These are phyloP conservation scores for Aurelia sp. DNA, from an alignment of 30 jellyfish, hydroid and myxozoan genomes.

Conservation along the genomic window DNA sequence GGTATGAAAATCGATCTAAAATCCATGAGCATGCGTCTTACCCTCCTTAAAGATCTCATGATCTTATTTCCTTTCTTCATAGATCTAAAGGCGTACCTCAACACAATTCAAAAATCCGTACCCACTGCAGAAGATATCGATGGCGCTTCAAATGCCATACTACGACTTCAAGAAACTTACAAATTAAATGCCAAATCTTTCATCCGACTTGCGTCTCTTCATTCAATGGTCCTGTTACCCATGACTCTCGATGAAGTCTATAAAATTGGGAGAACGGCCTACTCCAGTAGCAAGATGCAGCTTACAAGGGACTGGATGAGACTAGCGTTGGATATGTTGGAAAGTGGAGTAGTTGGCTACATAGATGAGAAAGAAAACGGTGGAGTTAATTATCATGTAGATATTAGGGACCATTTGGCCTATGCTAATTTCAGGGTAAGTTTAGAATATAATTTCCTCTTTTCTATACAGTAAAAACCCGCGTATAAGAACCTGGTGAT, in stretches of 20 bases:
- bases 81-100: constrained; percentile 22
- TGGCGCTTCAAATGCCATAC: constrained; percentile 86
- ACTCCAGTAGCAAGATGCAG: constrained; percentile 11
- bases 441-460: too few relatives aligned
- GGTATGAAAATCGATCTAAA: too few relatives aligned
- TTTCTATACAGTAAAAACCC: too few relatives aligned
- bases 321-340: constrained; percentile 22
- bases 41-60: too few relatives aligned
- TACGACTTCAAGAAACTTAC: constrained; percentile 85
- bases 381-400: constrained; percentile 20
- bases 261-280: constrained; percentile 46
- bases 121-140: constrained; percentile 61
- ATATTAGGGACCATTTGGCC: constrained; percentile 63
- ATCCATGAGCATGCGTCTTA: too few relatives aligned
- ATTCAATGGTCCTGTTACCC: background rate
- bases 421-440: constrained; percentile 56
- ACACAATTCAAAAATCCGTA: constrained; percentile 5
- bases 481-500: too few relatives aligned
- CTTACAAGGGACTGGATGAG: constrained; percentile 57
- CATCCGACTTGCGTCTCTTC: constrained; percentile 1
- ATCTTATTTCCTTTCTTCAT: background rate
- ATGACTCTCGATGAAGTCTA: constrained; percentile 42
- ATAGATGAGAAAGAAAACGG: background rate
- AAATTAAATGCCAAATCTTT: constrained; percentile 63
- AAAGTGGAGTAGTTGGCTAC: background rate